Evolutionary conservation across 2,888 invertebrate genomes (phyloP), one percentile per base, ranked within the genome.

Genomic region (Tortricodes alternella): DNA sequence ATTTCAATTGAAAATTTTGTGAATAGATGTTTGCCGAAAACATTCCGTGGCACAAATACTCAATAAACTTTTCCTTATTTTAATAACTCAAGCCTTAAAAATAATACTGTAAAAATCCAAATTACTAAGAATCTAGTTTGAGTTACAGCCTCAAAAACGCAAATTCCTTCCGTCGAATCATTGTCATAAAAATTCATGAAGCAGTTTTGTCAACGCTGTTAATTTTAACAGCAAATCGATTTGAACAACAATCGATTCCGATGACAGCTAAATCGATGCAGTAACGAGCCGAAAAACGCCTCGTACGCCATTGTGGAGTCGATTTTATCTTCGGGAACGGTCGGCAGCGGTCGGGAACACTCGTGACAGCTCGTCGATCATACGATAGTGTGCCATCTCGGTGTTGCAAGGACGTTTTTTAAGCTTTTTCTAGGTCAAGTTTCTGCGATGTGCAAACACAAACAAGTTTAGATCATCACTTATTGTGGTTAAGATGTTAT

Each of bases 361-460:
- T 29, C 44, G 44, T 70, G 80, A 76, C 79, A 75, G 73, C 58
- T 66, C 68, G 80, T 82, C 81, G 74, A 76, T 82, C 82, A 81
- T 60, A 65, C 67, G 65, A 79, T 79, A 78, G 18, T 71, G 66
- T 76, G 74, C 76, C 73, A 73, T 27, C 29, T 29, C 29, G 29
- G 59, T 60, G 66, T 62, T 70, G 70, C 80, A 81, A 81, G 81
- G 79, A 76, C 78, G 62, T 8, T 32, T 44, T 44, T 44, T 29
- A 18, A 11, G 4, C 16, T 27, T 24, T 29, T 13, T 35, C 32
- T 53, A 41, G 46, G 38, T 53, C 46, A 44, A 44, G 29, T 24
- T 41, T 23, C 6, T 7, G 13, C 34, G 11, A 29, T 5, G 11
- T n/a, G 11, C 2, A 0, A 29, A 3, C 5, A 29, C 9, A 29